Base-by-base conservation (phyloP, 2,113 vertebrate species). In the Carettochelys insculpta region DNA sequence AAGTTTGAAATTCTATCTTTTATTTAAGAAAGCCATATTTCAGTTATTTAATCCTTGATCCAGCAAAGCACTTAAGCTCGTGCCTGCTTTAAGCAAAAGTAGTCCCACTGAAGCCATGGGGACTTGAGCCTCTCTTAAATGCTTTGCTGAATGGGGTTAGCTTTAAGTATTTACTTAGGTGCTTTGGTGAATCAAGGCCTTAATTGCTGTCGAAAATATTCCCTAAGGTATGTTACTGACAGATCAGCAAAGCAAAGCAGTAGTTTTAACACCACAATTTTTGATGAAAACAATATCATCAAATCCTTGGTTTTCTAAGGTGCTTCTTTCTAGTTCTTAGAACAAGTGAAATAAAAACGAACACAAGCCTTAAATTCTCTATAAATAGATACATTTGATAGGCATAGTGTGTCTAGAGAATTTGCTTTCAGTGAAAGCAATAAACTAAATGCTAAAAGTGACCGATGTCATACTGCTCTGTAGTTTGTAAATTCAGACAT, bases 351-450 rank as follows among this genome's bases (percentile, higher is more conserved):
- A 89, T 96, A 95, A 98, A 97, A 91, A 85, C 83, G 90, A 95
- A 97, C 92, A 95, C 93, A 89, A 96, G 97, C 97, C 95, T 97
- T 98, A 97, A 85, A 76, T 85, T 97, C 94, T 97, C 86, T 97
- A 94, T 96, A 95, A 97, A 92, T 87, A 95, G 96, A 97, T 90
- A 93, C 53, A 8, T 95, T 61, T 90, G 93, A 95, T 93, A 94
- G 95, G 97, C 94, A 78, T 95, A 97, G 95, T 93, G 97, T 98
- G 97, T 98, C 96, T 98, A 95, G 94, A 97, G 89, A 97, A 97
- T 98, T 98, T 98, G 98, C 98, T 99, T 99, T 99, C 98, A 98
- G 90, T 98, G 98, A 99, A 99, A 99, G 98, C 98, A 98, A 80
- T 90, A 80, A 96, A 97, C 68, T 94, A 94, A 96, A 94, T 95